These are phyloP conservation scores for Stegastes partitus DNA, from an alignment of 2,113 vertebrate genomes.

Conservation along the genomic window DNA sequence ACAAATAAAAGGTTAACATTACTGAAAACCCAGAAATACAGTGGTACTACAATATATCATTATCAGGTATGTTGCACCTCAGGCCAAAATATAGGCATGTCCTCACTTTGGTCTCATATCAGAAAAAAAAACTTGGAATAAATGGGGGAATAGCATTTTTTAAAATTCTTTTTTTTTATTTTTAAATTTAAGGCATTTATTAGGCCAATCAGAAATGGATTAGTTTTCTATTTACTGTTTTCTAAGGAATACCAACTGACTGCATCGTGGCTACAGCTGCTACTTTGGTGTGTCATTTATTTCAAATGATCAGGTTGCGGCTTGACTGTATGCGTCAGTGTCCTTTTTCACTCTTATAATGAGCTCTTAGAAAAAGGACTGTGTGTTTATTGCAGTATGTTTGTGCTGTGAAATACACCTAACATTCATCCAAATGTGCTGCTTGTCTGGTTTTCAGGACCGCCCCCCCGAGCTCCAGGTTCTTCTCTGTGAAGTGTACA, in stretches of 20 bases:
- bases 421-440: neutral
- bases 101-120: neutral
- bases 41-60: too few species aligned
- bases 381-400: neutral
- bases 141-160: too few species aligned
- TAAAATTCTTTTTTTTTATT: too few species aligned
- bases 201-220: too few species aligned
- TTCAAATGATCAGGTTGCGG: constrained; percentile 25
- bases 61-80: neutral
- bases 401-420: neutral
- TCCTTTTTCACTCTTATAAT: neutral
- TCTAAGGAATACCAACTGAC: neutral
- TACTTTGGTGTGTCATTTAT: constrained; percentile 16
- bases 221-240: too few species aligned
- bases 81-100: neutral
- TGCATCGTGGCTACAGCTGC: neutral
- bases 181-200: too few species aligned
- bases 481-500: constrained; percentile 88
- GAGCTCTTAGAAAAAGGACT: neutral
- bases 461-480: constrained; percentile 84
- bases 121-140: too few species aligned
- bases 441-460: constrained; percentile 78
- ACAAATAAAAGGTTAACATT: neutral
- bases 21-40: neutral
- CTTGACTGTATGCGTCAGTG: fast-evolving